Conservation (phyloP, 2,797 vertebrate species). For the Chloroceryle inda region DNA sequence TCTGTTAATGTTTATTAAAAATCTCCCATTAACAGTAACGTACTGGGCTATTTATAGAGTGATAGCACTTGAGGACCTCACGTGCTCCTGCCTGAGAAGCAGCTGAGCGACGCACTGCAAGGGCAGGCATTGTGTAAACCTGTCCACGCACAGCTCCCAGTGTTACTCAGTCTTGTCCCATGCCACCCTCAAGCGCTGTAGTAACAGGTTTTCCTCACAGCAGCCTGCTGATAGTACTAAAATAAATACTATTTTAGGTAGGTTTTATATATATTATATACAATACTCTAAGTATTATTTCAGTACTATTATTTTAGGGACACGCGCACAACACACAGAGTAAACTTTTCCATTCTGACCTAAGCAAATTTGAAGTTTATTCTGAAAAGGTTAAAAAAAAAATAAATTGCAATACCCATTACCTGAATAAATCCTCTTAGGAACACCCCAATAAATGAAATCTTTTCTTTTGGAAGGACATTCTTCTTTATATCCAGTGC, state of each 20-base stretch:
- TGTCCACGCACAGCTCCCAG: not conserved
- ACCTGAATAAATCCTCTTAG: not conserved
- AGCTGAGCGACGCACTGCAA: not conserved
- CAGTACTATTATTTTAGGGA: no score
- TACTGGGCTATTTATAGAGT: not conserved
- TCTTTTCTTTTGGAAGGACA: not conserved
- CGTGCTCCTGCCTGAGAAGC: not conserved
- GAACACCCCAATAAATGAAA: not conserved
- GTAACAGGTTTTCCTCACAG: not conserved
- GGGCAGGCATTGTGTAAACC: not conserved
- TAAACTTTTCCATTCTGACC: not conserved
- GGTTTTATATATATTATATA: no score
- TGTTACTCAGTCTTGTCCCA: not conserved
- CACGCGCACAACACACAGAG: not conserved
- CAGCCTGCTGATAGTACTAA: not conserved
- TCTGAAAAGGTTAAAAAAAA: not conserved
- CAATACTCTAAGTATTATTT: no score
- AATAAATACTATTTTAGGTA: not conserved
- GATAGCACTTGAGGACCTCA: not conserved
- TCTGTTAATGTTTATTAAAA: not conserved
- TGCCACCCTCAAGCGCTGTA: not conserved
- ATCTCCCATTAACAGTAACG: not conserved
- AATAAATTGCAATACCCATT: not conserved
- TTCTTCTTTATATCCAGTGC: not conserved
- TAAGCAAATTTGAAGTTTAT: not conserved